A percentile compares a stretch with the other conserved stretches of the same genome.
These are phyloP conservation scores for Cricetomys ansorgei DNA, from an alignment of 2,113 vertebrate genomes.

Conservation along the genomic window DNA sequence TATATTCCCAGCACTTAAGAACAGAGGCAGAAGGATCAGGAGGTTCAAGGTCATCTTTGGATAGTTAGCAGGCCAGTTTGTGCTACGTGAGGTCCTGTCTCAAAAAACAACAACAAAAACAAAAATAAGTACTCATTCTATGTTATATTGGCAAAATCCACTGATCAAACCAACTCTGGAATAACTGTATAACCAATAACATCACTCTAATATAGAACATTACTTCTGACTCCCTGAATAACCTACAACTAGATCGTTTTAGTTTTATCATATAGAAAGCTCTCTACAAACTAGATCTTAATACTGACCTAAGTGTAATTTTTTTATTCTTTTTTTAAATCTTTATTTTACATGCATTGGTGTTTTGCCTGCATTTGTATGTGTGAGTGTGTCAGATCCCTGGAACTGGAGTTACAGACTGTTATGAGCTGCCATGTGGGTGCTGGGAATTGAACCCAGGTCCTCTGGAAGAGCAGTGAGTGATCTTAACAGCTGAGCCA, in stretches of 20 bases:
- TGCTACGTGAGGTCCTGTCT: neutral
- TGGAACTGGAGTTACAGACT: no score
- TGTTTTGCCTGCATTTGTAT: no score
- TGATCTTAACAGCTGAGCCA: no score
- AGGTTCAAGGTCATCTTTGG: neutral
- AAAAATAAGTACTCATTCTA: neutral
- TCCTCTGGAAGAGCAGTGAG: no score
- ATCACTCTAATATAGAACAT: slow-evolving; percentile 27
- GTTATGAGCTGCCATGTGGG: no score
- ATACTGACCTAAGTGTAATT: slow-evolving; percentile 3
- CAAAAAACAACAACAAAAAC: neutral
- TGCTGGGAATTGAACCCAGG: no score
- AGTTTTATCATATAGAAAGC: slow-evolving; percentile 24
- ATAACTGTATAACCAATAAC: slow-evolving; percentile 19
- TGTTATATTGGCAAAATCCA: neutral
- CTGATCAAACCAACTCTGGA: slow-evolving; percentile 35
- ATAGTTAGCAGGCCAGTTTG: neutral
- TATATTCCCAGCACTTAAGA: neutral
- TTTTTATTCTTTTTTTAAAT: no score
- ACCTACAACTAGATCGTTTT: slow-evolving; percentile 2
- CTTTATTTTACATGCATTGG: no score
- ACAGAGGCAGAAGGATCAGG: neutral
- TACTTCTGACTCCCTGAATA: slow-evolving; percentile 34
- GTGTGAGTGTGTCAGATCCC: no score
- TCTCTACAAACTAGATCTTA: neutral